These are phyloP conservation scores for Tupaia tana DNA, from an alignment of 2,113 vertebrate genomes.

Conservation along the genomic window DNA sequence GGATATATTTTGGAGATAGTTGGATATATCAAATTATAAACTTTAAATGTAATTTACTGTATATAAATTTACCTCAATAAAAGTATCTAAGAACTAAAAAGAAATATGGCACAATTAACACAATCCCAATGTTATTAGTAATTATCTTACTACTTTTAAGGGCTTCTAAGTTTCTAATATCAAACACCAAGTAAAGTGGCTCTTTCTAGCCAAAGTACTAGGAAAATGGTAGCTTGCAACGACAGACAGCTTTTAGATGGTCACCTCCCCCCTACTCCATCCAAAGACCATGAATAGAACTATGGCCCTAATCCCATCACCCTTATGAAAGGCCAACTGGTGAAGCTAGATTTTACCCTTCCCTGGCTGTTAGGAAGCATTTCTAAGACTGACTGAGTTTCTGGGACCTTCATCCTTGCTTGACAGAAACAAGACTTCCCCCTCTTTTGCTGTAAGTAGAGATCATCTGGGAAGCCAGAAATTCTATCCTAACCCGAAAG, in stretches of 20 bases:
- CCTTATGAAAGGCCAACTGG: not conserved
- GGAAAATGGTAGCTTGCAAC: not conserved
- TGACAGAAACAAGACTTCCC: not conserved
- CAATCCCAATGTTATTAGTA: not conserved
- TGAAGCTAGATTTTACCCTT: not conserved
- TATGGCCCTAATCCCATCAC: not conserved
- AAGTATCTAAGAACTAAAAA: not conserved
- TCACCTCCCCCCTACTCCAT: not conserved
- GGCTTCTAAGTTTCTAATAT: constrained; percentile 4
- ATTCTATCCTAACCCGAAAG: not conserved
- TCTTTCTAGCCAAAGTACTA: not conserved
- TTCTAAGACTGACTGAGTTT: not conserved
- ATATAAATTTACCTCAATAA: not conserved
- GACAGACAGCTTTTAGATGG: not conserved
- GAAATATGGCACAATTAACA: constrained; percentile 10
- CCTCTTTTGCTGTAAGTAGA: not conserved
- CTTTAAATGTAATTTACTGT: constrained; percentile 2
- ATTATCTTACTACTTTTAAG: constrained; percentile 13
- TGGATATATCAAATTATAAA: not conserved
- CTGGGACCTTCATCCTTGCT: not conserved
- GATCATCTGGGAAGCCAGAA: not conserved
- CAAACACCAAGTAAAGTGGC: not conserved
- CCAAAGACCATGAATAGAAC: not conserved
- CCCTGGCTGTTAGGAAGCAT: not conserved
- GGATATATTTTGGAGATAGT: not conserved